phyloP scores from a whole-genome alignment of 2,113 vertebrate species.

The Salvelinus alpinus region DNA sequence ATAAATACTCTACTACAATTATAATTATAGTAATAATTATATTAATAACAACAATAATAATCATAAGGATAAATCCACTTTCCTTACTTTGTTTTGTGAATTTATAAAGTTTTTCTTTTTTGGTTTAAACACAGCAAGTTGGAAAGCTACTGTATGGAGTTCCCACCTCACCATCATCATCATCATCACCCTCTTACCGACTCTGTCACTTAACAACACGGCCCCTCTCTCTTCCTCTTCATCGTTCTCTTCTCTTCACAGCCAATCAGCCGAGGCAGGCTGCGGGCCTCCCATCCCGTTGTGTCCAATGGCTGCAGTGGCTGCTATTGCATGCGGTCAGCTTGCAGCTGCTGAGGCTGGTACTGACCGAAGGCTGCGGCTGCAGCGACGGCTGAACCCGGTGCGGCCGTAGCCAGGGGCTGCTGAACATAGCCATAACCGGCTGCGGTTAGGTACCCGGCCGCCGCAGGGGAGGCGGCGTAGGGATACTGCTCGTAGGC shows the following conservation, averaged over 20 bases:
- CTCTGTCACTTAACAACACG: conserved; percentile 38
- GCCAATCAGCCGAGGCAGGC: conserved; percentile 44
- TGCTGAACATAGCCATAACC: conserved; percentile 95
- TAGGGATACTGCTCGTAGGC: conserved; percentile 96
- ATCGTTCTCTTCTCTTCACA: conserved; percentile 33
- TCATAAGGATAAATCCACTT: conserved; percentile 56
- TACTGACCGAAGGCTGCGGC: conserved; percentile 93
- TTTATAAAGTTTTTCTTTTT: conserved; percentile 60
- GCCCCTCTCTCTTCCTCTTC: conserved; percentile 42
- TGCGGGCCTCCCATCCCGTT: conserved; percentile 23
- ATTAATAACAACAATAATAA: conserved; percentile 44
- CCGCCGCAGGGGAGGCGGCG: conserved; percentile 86
- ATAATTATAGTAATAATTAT: conserved; percentile 71
- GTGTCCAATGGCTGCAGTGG: conserved; percentile 39
- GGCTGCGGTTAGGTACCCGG: conserved; percentile 86
- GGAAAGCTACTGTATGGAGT: conserved; percentile 72
- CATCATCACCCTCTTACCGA: conserved; percentile 47
- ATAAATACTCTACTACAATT: conserved; percentile 77
- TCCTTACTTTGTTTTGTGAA: conserved; percentile 58
- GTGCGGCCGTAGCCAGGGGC: conserved; percentile 83
- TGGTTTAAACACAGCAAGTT: conserved; percentile 81
- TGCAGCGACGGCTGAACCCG: conserved; percentile 75
- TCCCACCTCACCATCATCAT: conserved; percentile 69
- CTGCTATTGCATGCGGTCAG: conserved; percentile 96
- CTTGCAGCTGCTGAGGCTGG: conserved; percentile 95